Evolutionary conservation across 2,888 invertebrate species (phyloP), one percentile per base, ranked within the genome.

Genomic region (Callyntrura sp.): DNA sequence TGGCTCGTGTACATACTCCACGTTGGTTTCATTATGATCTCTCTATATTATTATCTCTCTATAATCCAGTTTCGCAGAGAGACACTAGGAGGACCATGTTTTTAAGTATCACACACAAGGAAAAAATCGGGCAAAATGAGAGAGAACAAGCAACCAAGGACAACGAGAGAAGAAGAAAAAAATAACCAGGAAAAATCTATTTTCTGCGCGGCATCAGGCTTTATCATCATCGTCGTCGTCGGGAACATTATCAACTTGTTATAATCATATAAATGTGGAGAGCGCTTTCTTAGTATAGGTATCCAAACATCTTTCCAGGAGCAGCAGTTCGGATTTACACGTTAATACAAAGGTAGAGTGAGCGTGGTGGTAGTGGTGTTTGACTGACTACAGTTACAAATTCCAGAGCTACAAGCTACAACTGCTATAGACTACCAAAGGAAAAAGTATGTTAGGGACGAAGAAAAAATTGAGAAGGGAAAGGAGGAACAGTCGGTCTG

Each of bases 401-500:
- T 6, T 35, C 35, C 35, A 6, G n/a, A n/a, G n/a, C n/a, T n/a
- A n/a, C n/a, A n/a, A n/a, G n/a, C 57, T 17, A 14, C 57, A 57
- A 57, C 57, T n/a, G 8, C 57, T 17, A 14, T 8, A 57, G n/a
- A 57, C 57, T 5, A n/a, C 57, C 57, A n/a, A n/a, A 17, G 62
- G 11, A 35, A 78, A 35, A 62, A 81, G 88, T 23, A 73, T 82
- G 79, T 83, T 81, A 68, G 81, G 48, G 81, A 88, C 79, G 48
- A 81, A 76, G n/a, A n/a, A n/a, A n/a, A n/a, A n/a, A n/a, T n/a
- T n/a, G n/a, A n/a, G n/a, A n/a, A n/a, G 76, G 51, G 79, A 70
- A n/a, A n/a, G 57, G 85, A 89, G 62, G 90, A 89, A 88, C 70
- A 90, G 90, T 91, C 89, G 91, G 90, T 89, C 89, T 91, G 92